Percentiles rank a stretch among this genome's conserved stretches.
Evolutionary conservation across 2,888 invertebrate genomes (phyloP).

Genomic region (Euproctis similis): DNA sequence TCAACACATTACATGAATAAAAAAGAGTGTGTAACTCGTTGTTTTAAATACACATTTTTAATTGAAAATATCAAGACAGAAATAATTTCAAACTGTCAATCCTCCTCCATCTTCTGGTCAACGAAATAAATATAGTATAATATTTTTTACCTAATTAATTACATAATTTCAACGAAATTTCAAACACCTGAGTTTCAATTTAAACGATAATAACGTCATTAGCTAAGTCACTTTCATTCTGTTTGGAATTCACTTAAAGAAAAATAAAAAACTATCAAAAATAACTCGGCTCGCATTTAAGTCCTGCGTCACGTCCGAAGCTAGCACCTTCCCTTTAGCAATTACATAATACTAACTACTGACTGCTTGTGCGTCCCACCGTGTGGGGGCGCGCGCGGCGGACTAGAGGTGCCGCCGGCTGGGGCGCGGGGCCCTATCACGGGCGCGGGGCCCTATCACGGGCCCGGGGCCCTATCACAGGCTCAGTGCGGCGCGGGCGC

Average conservation of each 20-base stretch:
- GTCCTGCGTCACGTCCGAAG: conserved; percentile 75
- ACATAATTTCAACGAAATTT: conserved; percentile 75
- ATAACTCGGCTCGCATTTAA: conserved; percentile 72
- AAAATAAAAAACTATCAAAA: conserved; percentile 74
- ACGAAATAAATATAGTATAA: conserved; percentile 69
- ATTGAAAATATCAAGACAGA: conserved; percentile 73
- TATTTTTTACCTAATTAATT: conserved; percentile 71
- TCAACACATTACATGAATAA: conserved; percentile 48
- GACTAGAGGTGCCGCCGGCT: conserved; percentile 44
- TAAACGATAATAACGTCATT: conserved; percentile 66
- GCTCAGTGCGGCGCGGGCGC: conserved; percentile 67
- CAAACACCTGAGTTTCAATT: conserved; percentile 65
- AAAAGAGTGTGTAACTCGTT: conserved; percentile 51
- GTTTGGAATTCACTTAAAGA: conserved; percentile 69
- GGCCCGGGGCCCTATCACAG: conserved; percentile 66
- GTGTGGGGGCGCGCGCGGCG: conserved; percentile 34
- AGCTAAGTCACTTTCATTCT: conserved; percentile 68
- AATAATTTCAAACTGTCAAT: conserved; percentile 72
- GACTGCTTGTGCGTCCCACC: conserved; percentile 58
- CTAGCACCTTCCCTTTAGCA: conserved; percentile 75
- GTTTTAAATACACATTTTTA: conserved; percentile 49
- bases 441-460: conserved; percentile 48
- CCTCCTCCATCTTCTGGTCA: conserved; percentile 41
- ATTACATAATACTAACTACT: conserved; percentile 73
- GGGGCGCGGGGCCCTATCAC: conserved; percentile 29